These are phyloP conservation scores for Acrobasis repandana DNA, from an alignment of 2,888 invertebrate species.

Conservation along the genomic window DNA sequence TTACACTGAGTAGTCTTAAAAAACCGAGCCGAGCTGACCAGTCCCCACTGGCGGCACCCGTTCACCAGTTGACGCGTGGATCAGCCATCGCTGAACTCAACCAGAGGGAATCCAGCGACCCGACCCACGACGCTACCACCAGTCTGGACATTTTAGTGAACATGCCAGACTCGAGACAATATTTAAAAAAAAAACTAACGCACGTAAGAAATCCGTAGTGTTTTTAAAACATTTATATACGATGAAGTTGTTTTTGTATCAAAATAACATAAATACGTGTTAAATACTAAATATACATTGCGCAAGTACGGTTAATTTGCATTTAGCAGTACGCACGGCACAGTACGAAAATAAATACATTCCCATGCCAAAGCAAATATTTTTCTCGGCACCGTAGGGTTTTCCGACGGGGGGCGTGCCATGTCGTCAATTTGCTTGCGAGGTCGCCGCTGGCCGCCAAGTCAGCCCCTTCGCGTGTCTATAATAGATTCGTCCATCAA, in stretches of 20 bases:
- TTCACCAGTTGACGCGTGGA: too few relatives aligned
- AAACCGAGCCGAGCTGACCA: too few relatives aligned
- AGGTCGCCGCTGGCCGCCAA: constrained; percentile 33
- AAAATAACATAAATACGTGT: neutral
- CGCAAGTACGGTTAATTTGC: constrained; percentile 3
- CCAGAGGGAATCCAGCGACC: too few relatives aligned
- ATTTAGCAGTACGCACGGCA: neutral
- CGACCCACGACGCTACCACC: too few relatives aligned
- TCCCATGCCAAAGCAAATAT: constrained; percentile 16
- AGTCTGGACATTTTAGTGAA: too few relatives aligned
- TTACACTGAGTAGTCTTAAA: too few relatives aligned
- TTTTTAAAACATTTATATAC: neutral
- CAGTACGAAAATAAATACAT: constrained; percentile 13
- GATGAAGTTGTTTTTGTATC: neutral
- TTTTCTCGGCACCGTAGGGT: constrained; percentile 4
- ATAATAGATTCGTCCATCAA: constrained; percentile 2
- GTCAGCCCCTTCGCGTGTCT: constrained; percentile 9
- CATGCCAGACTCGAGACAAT: too few relatives aligned
- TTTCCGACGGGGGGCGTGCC: constrained; percentile 38
- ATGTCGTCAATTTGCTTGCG: constrained; percentile 47
- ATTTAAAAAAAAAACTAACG: too few relatives aligned
- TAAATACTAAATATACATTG: neutral
- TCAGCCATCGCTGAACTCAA: too few relatives aligned
- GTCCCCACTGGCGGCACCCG: too few relatives aligned
- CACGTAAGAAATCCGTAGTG: too few relatives aligned